These are phyloP conservation scores for Drosophila tripunctata DNA, from an alignment of 2,888 invertebrate genomes.

Conservation along the genomic window DNA sequence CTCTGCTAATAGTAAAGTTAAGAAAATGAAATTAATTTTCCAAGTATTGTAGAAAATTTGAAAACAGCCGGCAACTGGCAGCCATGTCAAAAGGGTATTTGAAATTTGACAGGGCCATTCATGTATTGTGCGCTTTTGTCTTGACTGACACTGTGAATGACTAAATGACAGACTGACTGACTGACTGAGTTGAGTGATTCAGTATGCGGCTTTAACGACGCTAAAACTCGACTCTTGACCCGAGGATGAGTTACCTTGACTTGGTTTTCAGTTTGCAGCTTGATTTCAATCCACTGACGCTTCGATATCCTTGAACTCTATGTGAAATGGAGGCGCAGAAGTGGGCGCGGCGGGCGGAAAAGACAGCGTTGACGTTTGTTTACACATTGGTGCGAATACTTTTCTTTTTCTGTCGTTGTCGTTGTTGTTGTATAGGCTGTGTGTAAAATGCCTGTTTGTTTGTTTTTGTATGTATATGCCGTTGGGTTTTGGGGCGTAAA, in stretches of 20 bases:
- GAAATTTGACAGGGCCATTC: slow-evolving; percentile 6
- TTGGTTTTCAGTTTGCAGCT: slow-evolving; percentile 33
- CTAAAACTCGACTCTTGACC: slow-evolving; percentile 44
- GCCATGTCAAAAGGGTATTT: slow-evolving; percentile 20
- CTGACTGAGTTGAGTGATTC: slow-evolving; percentile 18
- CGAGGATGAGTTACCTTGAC: slow-evolving; percentile 44
- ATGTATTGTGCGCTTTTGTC: slow-evolving; percentile 11
- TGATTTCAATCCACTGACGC: slow-evolving; percentile 41
- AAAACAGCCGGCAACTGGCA: slow-evolving; percentile 5
- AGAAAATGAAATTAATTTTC: slow-evolving; percentile 16
- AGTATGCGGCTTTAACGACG: slow-evolving; percentile 24
- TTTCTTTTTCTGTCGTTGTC: too few species aligned
- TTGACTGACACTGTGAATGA: slow-evolving; percentile 1
- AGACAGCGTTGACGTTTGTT: slow-evolving; percentile 51
- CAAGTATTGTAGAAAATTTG: slow-evolving; percentile 9
- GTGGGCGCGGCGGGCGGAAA: neutral
- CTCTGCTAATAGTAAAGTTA: too few species aligned
- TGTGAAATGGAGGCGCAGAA: neutral
- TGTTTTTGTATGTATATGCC: slow-evolving; percentile 31
- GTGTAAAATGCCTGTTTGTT: slow-evolving; percentile 36
- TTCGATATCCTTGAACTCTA: slow-evolving; percentile 64
- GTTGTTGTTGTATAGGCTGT: slow-evolving; percentile 31
- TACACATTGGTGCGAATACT: slow-evolving; percentile 51
- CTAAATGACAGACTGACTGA: neutral
- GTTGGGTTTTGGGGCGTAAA: slow-evolving; percentile 46